phyloP scores from a whole-genome alignment of 2,113 vertebrate genomes.

The Pluvianellus socialis region DNA sequence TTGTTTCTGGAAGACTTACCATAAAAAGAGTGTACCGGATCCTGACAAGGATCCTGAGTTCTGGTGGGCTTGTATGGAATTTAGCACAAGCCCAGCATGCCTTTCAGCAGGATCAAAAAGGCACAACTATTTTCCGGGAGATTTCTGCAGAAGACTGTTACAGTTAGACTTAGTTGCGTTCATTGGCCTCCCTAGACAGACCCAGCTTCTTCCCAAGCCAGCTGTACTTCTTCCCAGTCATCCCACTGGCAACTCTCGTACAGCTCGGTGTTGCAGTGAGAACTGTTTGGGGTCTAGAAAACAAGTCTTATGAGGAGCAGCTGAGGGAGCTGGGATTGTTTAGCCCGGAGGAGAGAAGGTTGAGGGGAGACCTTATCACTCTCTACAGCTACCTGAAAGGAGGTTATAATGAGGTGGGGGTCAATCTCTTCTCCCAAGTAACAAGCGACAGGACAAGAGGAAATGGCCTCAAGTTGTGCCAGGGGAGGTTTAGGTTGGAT shows the following conservation, averaged over 20 bases:
- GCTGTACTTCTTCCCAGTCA: not conserved
- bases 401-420: too few relatives aligned
- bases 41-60: not conserved
- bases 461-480: too few relatives aligned
- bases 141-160: not conserved
- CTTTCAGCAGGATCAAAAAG: not conserved
- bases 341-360: too few relatives aligned
- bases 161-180: not conserved
- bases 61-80: not conserved
- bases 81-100: not conserved
- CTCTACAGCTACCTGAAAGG: too few relatives aligned
- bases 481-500: too few relatives aligned
- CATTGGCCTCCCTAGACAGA: not conserved
- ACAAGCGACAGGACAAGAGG: too few relatives aligned
- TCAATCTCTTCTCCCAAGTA: too few relatives aligned
- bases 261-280: accelerated
- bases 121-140: not conserved
- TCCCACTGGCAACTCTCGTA: not conserved
- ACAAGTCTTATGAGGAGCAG: too few relatives aligned
- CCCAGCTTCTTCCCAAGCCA: not conserved
- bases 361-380: too few relatives aligned
- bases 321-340: too few relatives aligned
- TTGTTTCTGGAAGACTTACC: not conserved
- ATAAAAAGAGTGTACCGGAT: not conserved
- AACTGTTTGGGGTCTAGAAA: not conserved